phyloP scores from a whole-genome alignment of 2,888 invertebrate species.

The Lasioglossum leucozonium region DNA sequence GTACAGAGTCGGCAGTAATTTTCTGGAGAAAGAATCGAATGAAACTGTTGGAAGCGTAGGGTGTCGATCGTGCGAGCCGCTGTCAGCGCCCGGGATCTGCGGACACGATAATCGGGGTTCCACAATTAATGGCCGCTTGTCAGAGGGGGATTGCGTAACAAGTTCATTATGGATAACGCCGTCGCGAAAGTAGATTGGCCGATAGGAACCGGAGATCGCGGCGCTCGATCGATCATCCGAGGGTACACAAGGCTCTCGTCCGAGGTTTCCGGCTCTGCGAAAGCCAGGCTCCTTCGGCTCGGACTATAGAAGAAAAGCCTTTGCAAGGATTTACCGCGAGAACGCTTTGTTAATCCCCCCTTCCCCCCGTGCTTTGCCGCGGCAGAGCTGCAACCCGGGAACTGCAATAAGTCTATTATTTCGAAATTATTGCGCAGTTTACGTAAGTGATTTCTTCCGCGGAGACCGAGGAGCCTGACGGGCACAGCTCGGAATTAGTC shows the following conservation, averaged over 20 bases:
- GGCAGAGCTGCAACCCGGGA: background rate
- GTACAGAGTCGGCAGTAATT: background rate
- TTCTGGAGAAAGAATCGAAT: background rate
- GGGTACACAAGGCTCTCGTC: background rate
- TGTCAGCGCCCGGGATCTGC: constrained; percentile 52
- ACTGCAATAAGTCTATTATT: constrained; percentile 12
- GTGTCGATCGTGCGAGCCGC: background rate
- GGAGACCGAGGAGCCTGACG: no score
- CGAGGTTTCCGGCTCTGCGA: background rate
- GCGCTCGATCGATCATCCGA: constrained; percentile 16
- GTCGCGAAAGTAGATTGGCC: background rate
- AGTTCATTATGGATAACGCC: constrained; percentile 55
- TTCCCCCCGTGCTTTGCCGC: background rate
- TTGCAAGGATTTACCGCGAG: background rate
- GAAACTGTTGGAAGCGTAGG: background rate
- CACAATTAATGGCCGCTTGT: constrained; percentile 58
- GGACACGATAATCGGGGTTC: constrained; percentile 10
- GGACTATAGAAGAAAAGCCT: background rate
- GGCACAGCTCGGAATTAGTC: no score
- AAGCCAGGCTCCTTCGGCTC: background rate
- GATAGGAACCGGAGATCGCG: background rate
- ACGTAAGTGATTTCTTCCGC: background rate
- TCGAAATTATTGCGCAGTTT: background rate
- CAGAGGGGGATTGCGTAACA: constrained; percentile 57
- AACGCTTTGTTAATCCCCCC: constrained; percentile 4